Percentiles rank a stretch among this genome's conserved stretches.
Evolutionary conservation across 1,140 invertebrate genomes (phyloP).

Genomic region (Pinna nobilis): DNA sequence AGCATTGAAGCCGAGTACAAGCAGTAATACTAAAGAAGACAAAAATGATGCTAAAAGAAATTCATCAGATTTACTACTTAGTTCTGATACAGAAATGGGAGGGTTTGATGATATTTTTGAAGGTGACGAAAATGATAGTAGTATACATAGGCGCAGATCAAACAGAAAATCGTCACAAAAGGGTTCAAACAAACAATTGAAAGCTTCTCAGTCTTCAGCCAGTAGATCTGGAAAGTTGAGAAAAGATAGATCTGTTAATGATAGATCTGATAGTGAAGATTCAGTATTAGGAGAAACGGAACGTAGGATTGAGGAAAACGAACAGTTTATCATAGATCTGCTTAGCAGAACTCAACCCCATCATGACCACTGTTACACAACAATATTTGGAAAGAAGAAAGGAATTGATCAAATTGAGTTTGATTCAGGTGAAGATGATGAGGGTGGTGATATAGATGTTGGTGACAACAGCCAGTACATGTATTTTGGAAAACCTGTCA

Average conservation of each 20-base stretch:
- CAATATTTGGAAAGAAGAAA: conserved; percentile 65
- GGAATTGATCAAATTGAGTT: conserved; percentile 43
- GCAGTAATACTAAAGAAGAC: neutral
- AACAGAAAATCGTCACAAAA: conserved; percentile 10
- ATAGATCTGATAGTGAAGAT: conserved; percentile 31
- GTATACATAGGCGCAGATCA: neutral
- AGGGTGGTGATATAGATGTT: conserved; percentile 17
- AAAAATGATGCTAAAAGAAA: neutral
- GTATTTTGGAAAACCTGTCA: conserved; percentile 27
- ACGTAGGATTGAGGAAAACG: conserved; percentile 54
- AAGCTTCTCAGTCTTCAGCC: neutral
- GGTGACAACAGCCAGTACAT: conserved; percentile 1
- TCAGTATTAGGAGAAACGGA: conserved; percentile 48
- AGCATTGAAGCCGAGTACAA: neutral
- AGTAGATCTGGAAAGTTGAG: neutral
- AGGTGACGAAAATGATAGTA: conserved; percentile 9
- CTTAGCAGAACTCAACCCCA: conserved; percentile 60
- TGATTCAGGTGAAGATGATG: conserved; percentile 27
- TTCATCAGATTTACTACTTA: neutral
- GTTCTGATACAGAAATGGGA: neutral
- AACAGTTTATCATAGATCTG: conserved; percentile 63
- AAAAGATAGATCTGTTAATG: neutral
- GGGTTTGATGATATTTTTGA: neutral
- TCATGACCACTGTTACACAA: conserved; percentile 70
- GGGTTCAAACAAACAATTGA: conserved; percentile 7